Percentiles rank a stretch among this genome's conserved stretches.
Conservation (phyloP, 2,888 invertebrate species). For the Ichneumoninae sp. region DNA sequence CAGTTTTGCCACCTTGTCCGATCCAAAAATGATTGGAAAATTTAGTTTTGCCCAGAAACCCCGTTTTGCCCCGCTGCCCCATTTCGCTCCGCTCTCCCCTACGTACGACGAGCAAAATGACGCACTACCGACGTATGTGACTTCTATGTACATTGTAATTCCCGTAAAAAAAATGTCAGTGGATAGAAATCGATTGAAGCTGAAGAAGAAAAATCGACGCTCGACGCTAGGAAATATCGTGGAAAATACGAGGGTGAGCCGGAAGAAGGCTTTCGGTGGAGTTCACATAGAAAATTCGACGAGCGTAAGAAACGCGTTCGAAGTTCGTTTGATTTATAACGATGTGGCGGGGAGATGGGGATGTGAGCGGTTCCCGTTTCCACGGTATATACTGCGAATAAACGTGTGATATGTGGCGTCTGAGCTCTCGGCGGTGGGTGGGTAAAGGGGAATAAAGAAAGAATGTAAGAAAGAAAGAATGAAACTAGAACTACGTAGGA, state of each 20-base stretch:
- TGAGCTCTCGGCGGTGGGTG: conserved; percentile 40
- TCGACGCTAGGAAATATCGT: conserved; percentile 36
- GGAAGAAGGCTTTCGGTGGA: conserved; percentile 4
- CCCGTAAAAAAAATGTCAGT: neutral
- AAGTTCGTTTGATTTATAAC: conserved; percentile 66
- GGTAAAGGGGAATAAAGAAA: conserved; percentile 31
- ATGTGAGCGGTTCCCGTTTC: conserved; percentile 45
- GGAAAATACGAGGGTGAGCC: conserved; percentile 27
- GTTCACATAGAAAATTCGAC: conserved; percentile 44
- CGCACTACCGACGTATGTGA: neutral
- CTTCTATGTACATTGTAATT: conserved; percentile 2
- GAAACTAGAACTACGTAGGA: conserved; percentile 39
- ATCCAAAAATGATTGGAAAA: too few relatives aligned
- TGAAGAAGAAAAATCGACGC: conserved; percentile 41
- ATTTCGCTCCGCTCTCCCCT: too few relatives aligned
- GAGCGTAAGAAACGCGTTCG: conserved; percentile 63
- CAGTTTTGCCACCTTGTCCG: too few relatives aligned
- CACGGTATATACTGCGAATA: conserved; percentile 55
- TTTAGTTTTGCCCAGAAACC: too few relatives aligned
- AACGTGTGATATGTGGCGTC: conserved; percentile 64
- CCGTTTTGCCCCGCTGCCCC: too few relatives aligned
- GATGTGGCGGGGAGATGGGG: conserved; percentile 17
- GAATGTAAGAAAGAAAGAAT: conserved; percentile 53
- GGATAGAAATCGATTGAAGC: conserved; percentile 2
- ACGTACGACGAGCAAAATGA: neutral